Percentiles rank a stretch among this genome's conserved stretches.
Evolutionary conservation across 2,888 invertebrate genomes (phyloP).

Genomic region (Xanthostigma xanthostigma): DNA sequence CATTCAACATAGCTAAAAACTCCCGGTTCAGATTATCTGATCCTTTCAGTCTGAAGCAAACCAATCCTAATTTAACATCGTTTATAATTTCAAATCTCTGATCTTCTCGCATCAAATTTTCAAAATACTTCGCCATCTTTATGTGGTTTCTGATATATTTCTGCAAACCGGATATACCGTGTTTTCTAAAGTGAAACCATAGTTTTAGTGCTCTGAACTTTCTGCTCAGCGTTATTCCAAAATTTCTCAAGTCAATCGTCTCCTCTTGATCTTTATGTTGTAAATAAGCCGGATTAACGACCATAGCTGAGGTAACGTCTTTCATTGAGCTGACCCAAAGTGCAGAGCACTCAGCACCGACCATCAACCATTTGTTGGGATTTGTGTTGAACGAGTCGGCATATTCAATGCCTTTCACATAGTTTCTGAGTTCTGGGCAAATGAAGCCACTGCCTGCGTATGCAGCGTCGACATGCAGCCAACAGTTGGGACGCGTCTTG

Average conservation of each 20-base stretch:
- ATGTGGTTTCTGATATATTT: constrained; percentile 73
- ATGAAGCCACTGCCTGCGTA: constrained; percentile 79
- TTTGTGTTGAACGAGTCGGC: constrained; percentile 80
- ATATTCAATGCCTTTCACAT: constrained; percentile 50
- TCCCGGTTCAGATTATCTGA: constrained; percentile 60
- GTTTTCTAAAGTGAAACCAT: constrained; percentile 74
- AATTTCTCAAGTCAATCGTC: constrained; percentile 61
- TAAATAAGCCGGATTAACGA: constrained; percentile 74
- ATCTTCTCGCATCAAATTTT: constrained; percentile 49
- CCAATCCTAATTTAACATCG: constrained; percentile 58
- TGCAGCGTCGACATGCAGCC: constrained; percentile 80
- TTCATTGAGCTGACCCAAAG: constrained; percentile 70
- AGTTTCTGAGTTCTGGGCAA: constrained; percentile 62
- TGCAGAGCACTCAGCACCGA: constrained; percentile 73
- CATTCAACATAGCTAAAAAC: constrained; percentile 63
- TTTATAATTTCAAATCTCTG: constrained; percentile 62
- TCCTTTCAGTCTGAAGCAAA: constrained; percentile 60
- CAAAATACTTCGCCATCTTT: constrained; percentile 59
- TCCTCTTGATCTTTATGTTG: constrained; percentile 64
- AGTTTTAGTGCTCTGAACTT: constrained; percentile 74
- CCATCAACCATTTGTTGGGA: constrained; percentile 75
- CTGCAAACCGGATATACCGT: constrained; percentile 70
- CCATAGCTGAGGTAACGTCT: constrained; percentile 63
- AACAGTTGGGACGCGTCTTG: constrained; percentile 42
- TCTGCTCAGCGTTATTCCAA: constrained; percentile 75